Conservation (phyloP, 2,888 invertebrate genomes). For the Ditula angustiorana region DNA sequence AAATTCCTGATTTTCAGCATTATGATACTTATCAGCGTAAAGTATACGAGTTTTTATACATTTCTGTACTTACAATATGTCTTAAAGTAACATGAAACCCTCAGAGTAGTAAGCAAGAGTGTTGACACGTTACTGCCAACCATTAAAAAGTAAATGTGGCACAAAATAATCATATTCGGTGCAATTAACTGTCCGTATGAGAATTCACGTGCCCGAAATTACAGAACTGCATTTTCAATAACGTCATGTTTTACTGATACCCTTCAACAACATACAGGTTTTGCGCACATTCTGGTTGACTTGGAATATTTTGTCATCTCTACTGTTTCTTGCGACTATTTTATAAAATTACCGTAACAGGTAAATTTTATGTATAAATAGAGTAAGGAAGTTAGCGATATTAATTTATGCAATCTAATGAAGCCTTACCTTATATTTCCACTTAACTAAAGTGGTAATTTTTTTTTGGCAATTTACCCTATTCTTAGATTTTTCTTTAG, state of each 20-base stretch:
- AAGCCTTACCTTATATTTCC: too few species aligned
- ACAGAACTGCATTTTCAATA: conserved; percentile 8
- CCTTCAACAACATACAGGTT: not conserved
- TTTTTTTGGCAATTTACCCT: too few species aligned
- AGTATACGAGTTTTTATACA: too few species aligned
- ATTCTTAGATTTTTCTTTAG: too few species aligned
- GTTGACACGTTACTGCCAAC: not conserved
- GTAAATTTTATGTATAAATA: too few species aligned
- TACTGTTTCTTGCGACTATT: too few species aligned
- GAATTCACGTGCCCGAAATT: not conserved
- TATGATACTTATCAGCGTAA: too few species aligned
- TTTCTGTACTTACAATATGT: not conserved
- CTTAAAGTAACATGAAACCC: not conserved
- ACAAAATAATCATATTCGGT: not conserved
- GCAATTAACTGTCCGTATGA: not conserved
- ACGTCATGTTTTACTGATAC: not conserved
- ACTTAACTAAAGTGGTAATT: too few species aligned
- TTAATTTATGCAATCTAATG: too few species aligned
- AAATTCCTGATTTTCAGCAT: too few species aligned
- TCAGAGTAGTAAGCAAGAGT: not conserved
- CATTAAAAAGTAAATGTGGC: not conserved
- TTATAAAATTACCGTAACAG: not conserved
- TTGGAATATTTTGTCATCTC: not conserved
- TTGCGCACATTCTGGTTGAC: not conserved
- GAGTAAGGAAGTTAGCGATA: too few species aligned